Base-by-base conservation (phyloP, 2,113 vertebrate genomes). In the Otolemur garnettii region DNA sequence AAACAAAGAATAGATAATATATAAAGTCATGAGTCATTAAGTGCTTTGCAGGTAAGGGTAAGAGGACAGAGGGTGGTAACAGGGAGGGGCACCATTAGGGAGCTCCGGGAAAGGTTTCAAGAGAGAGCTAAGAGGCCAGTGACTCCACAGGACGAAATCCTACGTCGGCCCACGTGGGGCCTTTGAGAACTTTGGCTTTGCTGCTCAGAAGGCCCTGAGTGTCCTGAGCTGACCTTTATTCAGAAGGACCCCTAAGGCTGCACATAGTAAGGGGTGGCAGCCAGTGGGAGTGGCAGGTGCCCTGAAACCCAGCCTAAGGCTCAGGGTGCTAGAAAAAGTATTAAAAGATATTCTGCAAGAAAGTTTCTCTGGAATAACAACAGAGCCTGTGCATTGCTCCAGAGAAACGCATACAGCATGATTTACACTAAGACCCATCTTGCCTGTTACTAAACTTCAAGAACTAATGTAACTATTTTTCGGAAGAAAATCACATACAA, bases 41-140 rank as follows among this genome's bases (percentile, higher is more conserved):
- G 19, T 19, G 72, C 17, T 28, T 35, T 60, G 66, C 53, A 35
- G 66, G 55, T 68, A 90, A n/a, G 15, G 21, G 38, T 3, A 18
- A 30, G 74, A 28, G 14, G 28, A 26, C 35, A 13, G 17, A 3
- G 71, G 0, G 68, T 33, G 15, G 26, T 2, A n/a, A 11, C 0
- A 11, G 13, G 4, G 50, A 42, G 50, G 64, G 35, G 38, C 38
- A 24, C 28, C 1, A n/a, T 15, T 7, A 10, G 30, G 64, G 28
- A 6, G 9, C 22, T 11, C 4, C 42, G 79, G 42, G 75, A 28
- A 64, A 45, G 77, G 62, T 64, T 64, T 8, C 60, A 62, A 24
- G 4, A 64, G 62, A 26, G 9, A 24, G 11, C 24, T 64, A 42
- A 12, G 18, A 33, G 35, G 30, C 38, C 79, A 22, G 64, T 13